Evolutionary conservation across 2,888 invertebrate genomes (phyloP).

Genomic region (Drosophila vallismaia): DNA sequence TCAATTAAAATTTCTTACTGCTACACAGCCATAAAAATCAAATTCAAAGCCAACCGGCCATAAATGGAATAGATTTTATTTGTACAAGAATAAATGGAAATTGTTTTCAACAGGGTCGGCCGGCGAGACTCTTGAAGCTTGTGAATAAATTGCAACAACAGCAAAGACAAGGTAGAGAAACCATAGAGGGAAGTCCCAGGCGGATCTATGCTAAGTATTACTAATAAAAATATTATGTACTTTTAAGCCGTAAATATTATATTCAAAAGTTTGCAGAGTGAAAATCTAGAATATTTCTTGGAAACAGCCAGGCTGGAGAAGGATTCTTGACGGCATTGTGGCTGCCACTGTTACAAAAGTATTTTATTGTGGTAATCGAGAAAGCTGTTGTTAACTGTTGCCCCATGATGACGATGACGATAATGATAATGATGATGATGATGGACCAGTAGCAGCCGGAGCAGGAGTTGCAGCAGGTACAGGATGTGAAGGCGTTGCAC

Average conservation of each 20-base stretch:
- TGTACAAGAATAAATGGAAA: slow-evolving; percentile 39
- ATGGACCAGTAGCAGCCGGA: not conserved
- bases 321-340: slow-evolving; percentile 9
- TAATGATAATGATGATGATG: slow-evolving; percentile 10
- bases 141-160: slow-evolving; percentile 33
- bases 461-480: slow-evolving; percentile 21
- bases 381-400: slow-evolving; percentile 36
- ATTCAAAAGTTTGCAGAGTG: not conserved
- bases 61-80: slow-evolving; percentile 43
- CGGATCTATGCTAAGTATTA: not conserved
- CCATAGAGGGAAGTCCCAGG: not conserved
- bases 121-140: slow-evolving; percentile 18
- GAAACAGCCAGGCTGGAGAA: not conserved
- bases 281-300: not conserved
- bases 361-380: slow-evolving; percentile 41
- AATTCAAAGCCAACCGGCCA: slow-evolving; percentile 8
- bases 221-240: not conserved
- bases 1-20: slow-evolving; percentile 42
- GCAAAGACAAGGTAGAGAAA: not conserved
- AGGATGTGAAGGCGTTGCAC: slow-evolving; percentile 11
- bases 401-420: slow-evolving; percentile 11
- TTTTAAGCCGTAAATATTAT: not conserved
- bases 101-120: slow-evolving; percentile 30
- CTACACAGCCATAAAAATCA: slow-evolving; percentile 6
- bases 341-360: slow-evolving; percentile 28